Evolutionary conservation across 2,113 vertebrate species (phyloP).

Genomic region (Paramisgurnus dabryanus): DNA sequence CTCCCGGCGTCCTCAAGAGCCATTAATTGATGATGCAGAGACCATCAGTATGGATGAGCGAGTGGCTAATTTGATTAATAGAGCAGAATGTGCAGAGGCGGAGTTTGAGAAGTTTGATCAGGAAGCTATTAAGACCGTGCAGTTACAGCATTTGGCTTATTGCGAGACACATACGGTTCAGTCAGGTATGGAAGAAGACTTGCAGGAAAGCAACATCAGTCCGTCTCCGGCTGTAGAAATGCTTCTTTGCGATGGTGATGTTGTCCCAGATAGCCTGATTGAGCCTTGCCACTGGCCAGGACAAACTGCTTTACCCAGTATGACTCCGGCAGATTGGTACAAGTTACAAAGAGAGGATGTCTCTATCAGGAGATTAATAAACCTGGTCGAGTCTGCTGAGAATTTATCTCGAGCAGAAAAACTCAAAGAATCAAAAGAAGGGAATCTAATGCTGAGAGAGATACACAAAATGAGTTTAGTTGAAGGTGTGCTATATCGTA

Average conservation of each 20-base stretch:
- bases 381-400: neutral
- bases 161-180: neutral
- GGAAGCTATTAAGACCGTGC: neutral
- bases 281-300: conserved; percentile 32
- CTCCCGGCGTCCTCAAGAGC: conserved; percentile 14
- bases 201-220: neutral
- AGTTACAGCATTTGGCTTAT: neutral
- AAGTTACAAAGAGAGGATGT: conserved; percentile 21
- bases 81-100: neutral
- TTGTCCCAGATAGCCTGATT: conserved; percentile 13
- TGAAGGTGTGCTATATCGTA: conserved; percentile 24
- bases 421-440: neutral
- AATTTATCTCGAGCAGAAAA: neutral
- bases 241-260: conserved; percentile 30
- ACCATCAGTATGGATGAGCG: neutral
- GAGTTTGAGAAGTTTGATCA: conserved; percentile 8
- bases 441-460: conserved; percentile 1
- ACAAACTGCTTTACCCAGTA: conserved; percentile 5
- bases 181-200: neutral
- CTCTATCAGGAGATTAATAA: neutral
- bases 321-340: conserved; percentile 28
- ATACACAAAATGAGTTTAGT: neutral
- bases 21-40: conserved; percentile 39
- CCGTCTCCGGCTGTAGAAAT: conserved; percentile 12
- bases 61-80: neutral